Conservation (phyloP, 1,140 invertebrate genomes). For the Cydia pomonella region DNA sequence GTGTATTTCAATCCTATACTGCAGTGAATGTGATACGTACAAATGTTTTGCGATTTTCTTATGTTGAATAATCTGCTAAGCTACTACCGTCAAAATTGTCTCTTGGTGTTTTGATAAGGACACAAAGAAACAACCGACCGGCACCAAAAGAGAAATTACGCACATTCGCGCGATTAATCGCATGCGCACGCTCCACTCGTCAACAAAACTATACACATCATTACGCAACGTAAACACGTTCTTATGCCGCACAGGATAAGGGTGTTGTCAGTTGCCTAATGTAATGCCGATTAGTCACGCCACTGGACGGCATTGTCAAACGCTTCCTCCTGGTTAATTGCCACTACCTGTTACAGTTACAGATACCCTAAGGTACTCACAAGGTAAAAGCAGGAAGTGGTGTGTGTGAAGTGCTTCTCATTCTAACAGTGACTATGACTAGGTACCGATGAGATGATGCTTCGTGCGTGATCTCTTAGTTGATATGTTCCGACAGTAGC, state of each 20-base stretch:
- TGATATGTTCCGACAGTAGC: neutral
- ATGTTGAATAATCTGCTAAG: neutral
- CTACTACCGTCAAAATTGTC: neutral
- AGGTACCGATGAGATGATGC: neutral
- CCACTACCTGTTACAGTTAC: constrained; percentile 26
- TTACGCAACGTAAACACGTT: neutral
- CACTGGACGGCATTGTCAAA: constrained; percentile 28
- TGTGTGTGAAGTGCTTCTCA: neutral
- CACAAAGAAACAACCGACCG: constrained; percentile 11
- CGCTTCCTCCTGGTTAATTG: constrained; percentile 14
- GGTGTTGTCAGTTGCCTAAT: constrained; percentile 16
- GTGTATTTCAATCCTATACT: no score
- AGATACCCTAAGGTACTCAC: neutral
- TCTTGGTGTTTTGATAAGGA: neutral
- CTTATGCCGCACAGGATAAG: neutral
- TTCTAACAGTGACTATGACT: neutral
- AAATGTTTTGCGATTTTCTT: neutral
- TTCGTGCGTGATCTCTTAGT: neutral
- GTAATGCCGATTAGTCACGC: constrained; percentile 15
- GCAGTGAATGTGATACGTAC: no score
- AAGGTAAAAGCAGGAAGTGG: constrained; percentile 9
- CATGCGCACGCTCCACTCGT: constrained; percentile 8
- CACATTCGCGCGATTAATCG: constrained; percentile 27
- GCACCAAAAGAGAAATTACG: constrained; percentile 30
- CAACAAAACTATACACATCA: neutral